Percentiles rank a stretch among this genome's conserved stretches.
These are phyloP conservation scores for Eupithecia subumbrata DNA, from an alignment of 2,888 invertebrate genomes.

Conservation along the genomic window DNA sequence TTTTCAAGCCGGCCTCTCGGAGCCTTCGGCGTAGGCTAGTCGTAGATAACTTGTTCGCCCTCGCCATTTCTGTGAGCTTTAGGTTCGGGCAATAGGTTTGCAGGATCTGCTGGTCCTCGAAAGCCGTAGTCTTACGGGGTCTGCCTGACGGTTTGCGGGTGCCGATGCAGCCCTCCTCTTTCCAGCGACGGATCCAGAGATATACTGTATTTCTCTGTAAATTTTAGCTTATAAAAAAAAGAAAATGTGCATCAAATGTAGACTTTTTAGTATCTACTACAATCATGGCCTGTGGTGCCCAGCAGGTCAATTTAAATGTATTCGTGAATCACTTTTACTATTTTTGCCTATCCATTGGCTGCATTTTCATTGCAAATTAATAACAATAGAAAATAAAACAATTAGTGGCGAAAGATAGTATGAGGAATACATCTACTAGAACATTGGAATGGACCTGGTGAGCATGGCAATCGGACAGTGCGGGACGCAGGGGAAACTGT, in stretches of 20 bases:
- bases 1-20: constrained; percentile 26
- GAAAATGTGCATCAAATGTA: not conserved
- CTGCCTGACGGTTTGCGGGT: constrained; percentile 29
- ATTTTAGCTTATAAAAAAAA: not conserved
- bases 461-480: not conserved
- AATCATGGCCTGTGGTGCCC: not conserved
- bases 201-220: constrained; percentile 32
- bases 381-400: not conserved
- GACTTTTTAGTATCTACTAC: not conserved
- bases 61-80: constrained; percentile 30
- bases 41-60: constrained; percentile 32
- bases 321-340: not conserved
- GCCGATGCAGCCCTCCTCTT: constrained; percentile 31
- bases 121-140: constrained; percentile 31
- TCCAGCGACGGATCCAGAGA: constrained; percentile 35
- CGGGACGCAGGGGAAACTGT: not conserved
- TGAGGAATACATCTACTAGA: too few species aligned
- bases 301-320: not conserved
- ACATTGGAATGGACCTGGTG: too few species aligned
- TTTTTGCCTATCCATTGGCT: not conserved
- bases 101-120: constrained; percentile 32
- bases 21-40: constrained; percentile 28
- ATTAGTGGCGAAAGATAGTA: not conserved
- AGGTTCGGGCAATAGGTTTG: constrained; percentile 32
- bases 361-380: not conserved